Conservation (phyloP, 2,113 vertebrate genomes). For the Seriola aureovittata region DNA sequence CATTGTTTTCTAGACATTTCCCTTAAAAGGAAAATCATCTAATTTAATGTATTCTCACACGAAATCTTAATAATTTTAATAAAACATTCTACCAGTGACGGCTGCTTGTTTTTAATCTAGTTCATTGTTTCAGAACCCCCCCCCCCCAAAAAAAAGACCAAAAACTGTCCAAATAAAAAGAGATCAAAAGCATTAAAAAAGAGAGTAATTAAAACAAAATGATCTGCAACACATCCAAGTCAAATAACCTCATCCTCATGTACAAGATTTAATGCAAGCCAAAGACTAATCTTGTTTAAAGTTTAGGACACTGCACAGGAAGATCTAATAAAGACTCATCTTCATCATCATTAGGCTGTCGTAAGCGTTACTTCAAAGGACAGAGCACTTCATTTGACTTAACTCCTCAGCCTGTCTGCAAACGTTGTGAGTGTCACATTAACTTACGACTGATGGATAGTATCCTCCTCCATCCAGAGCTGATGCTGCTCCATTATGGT, state of each 20-base stretch:
- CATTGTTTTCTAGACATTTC: not conserved
- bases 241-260: not conserved
- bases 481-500: slow-evolving; percentile 52
- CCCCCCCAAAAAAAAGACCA: not conserved
- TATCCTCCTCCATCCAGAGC: slow-evolving; percentile 49
- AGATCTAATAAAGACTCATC: slow-evolving; percentile 51
- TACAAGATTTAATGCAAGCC: not conserved
- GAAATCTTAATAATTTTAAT: not conserved
- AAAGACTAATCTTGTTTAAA: slow-evolving; percentile 21
- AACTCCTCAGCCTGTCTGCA: slow-evolving; percentile 37
- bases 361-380: slow-evolving; percentile 69
- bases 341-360: slow-evolving; percentile 59
- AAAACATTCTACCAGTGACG: not conserved
- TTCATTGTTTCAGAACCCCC: not conserved
- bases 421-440: slow-evolving; percentile 69
- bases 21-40: not conserved
- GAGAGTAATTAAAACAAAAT: not conserved
- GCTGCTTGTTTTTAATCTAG: not conserved
- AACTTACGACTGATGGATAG: slow-evolving; percentile 65
- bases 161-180: not conserved
- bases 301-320: not conserved
- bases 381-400: slow-evolving; percentile 61
- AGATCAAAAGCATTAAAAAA: not conserved
- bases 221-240: slow-evolving; percentile 12
- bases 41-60: not conserved